A percentile compares a stretch with the other conserved stretches of the same genome.
Conservation (phyloP, 2,888 invertebrate genomes). For the Stenoptilia bipunctidactyla region DNA sequence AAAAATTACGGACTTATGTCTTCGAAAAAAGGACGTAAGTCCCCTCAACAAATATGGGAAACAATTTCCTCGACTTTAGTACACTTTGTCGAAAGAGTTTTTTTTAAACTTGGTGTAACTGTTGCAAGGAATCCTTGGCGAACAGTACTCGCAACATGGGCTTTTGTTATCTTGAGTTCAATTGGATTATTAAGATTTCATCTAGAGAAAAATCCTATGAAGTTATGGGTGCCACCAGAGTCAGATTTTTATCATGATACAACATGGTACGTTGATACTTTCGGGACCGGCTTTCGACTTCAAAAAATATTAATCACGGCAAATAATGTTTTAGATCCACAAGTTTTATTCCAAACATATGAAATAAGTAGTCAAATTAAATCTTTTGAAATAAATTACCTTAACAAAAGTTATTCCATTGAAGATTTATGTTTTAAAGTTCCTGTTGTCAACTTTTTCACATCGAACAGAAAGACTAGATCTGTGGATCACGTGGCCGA, state of each 20-base stretch:
- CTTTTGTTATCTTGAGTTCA: conserved; percentile 69
- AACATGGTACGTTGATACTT: conserved; percentile 78
- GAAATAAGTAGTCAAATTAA: conserved; percentile 65
- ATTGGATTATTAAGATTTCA: conserved; percentile 75
- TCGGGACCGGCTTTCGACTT: conserved; percentile 73
- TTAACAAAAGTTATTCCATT: conserved; percentile 28
- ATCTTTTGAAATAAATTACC: conserved; percentile 33
- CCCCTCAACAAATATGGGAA: conserved; percentile 57
- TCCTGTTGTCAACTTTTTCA: conserved; percentile 51
- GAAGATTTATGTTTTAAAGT: conserved; percentile 55
- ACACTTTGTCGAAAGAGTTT: conserved; percentile 48
- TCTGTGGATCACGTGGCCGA: conserved; percentile 20
- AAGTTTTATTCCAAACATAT: conserved; percentile 63
- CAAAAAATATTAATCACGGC: conserved; percentile 75
- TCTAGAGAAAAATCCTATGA: conserved; percentile 81
- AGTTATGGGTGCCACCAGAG: conserved; percentile 81
- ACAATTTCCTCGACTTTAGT: conserved; percentile 48
- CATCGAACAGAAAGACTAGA: conserved; percentile 21
- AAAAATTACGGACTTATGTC: no score
- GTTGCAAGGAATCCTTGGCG: conserved; percentile 73
- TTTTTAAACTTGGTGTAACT: conserved; percentile 72
- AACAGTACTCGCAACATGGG: conserved; percentile 69
- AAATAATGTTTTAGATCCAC: conserved; percentile 75
- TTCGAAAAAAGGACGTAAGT: conserved; percentile 32
- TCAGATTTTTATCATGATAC: conserved; percentile 78